Base-by-base conservation (phyloP, 1,140 invertebrate genomes). In the Aphaenogaster rudis region DNA sequence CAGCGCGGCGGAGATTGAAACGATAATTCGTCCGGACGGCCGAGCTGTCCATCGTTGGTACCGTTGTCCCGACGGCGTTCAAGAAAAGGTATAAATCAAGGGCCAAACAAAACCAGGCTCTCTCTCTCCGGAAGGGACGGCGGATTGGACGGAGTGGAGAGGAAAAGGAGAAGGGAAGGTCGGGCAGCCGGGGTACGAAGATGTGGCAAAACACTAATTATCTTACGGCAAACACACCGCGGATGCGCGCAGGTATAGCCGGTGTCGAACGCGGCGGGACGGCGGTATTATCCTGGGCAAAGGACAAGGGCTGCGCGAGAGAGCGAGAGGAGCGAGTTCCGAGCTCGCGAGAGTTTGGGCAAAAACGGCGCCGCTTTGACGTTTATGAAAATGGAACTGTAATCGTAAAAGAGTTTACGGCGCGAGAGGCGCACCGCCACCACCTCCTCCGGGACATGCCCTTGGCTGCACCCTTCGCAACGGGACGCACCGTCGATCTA, bases 381-480 rank as follows among this genome's bases (percentile, higher is more conserved):
- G 93, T 95, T 95, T 95, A 95, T 95, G 94, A 95, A 95, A 95
- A 95, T 95, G 92, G 95, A 95, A 95, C 93, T 94, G 94, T 95
- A 95, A 95, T 95, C 94, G 91, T 95, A 95, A 95, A 95, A 94
- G 91, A 61, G 84, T 89, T 95, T 94, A 95, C 93, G 92, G 92
- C 92, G 88, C 92, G 63, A 74, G 66, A 61, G 64, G n/a, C 69
- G 74, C 64, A 85, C 54, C 72, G 33, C 45, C 59, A 54, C 48
- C 77, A 13, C 33, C 52, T 85, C 33, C 50, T 52, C 15, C 54
- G n/a, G 57, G 11, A 57, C 17, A 61, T 54, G 39, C 21, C 48
- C 79, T 77, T 64, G 52, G 50, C 39, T 61, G 54, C 28, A 61
- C 45, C 28, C 67, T 54, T 59, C 67, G 54, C 54, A 42, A 71